Evolutionary conservation across 2,113 vertebrate species (phyloP), one percentile per base, ranked within the genome.

Genomic region (Cyrtonyx montezumae): DNA sequence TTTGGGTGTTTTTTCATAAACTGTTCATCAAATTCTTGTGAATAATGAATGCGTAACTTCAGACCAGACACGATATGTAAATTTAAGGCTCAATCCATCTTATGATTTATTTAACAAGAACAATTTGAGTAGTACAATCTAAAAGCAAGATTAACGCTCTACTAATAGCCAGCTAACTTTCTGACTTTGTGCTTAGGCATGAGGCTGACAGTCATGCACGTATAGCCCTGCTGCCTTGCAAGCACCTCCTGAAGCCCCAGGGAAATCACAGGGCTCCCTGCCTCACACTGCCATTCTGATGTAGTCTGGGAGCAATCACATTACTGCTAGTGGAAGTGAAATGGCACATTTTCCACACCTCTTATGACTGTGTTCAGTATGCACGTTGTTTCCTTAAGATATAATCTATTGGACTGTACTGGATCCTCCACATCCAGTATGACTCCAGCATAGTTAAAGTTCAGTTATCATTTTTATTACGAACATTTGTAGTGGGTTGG

Each of bases 391-490:
- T 80, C 42, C 75, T 70, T 56, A 53, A 66, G 63, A 51, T 25
- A 22, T 2, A 16, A 55, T 13, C 28, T 67, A 7, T 22, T 30
- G 17, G 19, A 58, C 20, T 18, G 8, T 18, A 34, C 40, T 63
- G 1, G 0, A 42, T 20, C 37, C 37, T n/a, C 69, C 37, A 61
- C 32, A 43, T 81, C 65, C 65, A 55, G 8, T 6, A 30, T 8
- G 46, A 45, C 67, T 62, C 11, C 2, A 1, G 15, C 5, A 23
- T 20, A 73, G 48, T 26, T 63, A 49, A 74, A 65, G 48, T 77
- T 84, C 82, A 73, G n/a, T 53, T 91, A 56, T 69, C 8, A 51
- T 73, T 80, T 87, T 59, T 59, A 87, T 87, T 77, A 77, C 6
- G 49, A 80, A 69, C 34, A 59, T 65, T 36, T 80, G 34, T 65